A percentile compares a stretch with the other conserved stretches of the same genome.
phyloP scores from a whole-genome alignment of 2,888 invertebrate genomes.

The Cactoblastis cactorum region DNA sequence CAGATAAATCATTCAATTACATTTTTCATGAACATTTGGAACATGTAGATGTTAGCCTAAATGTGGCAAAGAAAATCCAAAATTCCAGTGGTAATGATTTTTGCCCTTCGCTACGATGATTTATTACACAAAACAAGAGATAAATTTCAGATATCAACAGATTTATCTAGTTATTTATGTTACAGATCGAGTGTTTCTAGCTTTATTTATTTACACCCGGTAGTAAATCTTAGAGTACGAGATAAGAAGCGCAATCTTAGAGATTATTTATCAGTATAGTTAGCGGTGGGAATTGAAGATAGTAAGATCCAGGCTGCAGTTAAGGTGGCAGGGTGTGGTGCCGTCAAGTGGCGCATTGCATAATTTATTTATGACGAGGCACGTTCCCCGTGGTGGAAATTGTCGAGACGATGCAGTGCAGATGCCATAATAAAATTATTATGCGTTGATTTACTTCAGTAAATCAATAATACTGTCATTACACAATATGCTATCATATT shows the following conservation, averaged over 20 bases:
- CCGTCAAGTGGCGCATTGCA: constrained; percentile 64
- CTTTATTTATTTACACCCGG: constrained; percentile 24
- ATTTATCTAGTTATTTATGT: constrained; percentile 33
- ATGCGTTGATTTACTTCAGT: constrained; percentile 28
- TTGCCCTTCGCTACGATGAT: background rate
- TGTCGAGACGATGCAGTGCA: constrained; percentile 43
- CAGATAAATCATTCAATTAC: constrained; percentile 76
- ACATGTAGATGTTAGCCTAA: constrained; percentile 26
- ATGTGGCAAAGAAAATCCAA: constrained; percentile 11
- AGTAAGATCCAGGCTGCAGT: constrained; percentile 21
- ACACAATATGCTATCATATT: too few relatives aligned
- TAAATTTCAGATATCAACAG: constrained; percentile 27
- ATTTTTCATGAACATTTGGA: constrained; percentile 63
- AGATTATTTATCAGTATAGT: constrained; percentile 31
- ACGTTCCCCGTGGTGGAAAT: constrained; percentile 60
- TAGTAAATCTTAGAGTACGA: constrained; percentile 34
- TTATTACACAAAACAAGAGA: background rate
- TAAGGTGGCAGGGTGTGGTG: constrained; percentile 37
- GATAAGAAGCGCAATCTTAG: constrained; percentile 34
- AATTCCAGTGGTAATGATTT: constrained; percentile 13
- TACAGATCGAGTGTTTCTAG: constrained; percentile 27
- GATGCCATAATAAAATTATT: constrained; percentile 45
- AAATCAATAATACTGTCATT: too few relatives aligned
- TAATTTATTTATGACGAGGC: constrained; percentile 73
- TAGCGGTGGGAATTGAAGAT: constrained; percentile 24